These are phyloP conservation scores for Euphonia xanthogaster DNA, from an alignment of 2,797 vertebrate species.

Conservation along the genomic window DNA sequence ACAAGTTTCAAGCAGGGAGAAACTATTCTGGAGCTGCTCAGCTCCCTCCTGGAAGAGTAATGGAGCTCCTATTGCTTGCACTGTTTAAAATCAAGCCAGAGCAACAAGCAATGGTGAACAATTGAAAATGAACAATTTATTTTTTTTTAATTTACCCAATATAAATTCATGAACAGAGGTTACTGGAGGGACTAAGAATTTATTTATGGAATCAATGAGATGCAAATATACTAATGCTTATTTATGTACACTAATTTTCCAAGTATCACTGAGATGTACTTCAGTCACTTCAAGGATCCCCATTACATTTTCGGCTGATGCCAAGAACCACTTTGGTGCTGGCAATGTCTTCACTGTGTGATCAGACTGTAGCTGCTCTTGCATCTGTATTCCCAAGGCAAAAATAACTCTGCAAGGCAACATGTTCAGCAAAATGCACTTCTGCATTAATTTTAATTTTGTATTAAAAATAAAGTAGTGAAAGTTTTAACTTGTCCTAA, in stretches of 20 bases:
- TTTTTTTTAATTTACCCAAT: background rate
- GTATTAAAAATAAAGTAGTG: background rate
- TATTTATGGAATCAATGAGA: conserved; percentile 58
- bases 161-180: conserved; percentile 1
- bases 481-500: background rate
- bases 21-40: background rate
- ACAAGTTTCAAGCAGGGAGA: background rate
- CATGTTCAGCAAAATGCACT: background rate
- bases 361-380: background rate
- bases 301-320: conserved; percentile 40
- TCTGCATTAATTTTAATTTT: conserved; percentile 34
- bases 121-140: background rate
- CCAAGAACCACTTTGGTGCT: conserved; percentile 36
- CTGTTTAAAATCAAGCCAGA: conserved; percentile 2
- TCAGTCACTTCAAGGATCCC: conserved; percentile 63
- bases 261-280: conserved; percentile 58
- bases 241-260: conserved; percentile 65
- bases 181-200: conserved; percentile 11
- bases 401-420: conserved; percentile 9
- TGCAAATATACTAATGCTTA: conserved; percentile 66
- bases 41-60: background rate
- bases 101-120: background rate
- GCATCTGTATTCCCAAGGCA: conserved; percentile 41
- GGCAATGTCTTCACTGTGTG: conserved; percentile 11
- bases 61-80: background rate